Conservation (phyloP, 2,797 vertebrate genomes). For the Manis pentadactyla region DNA sequence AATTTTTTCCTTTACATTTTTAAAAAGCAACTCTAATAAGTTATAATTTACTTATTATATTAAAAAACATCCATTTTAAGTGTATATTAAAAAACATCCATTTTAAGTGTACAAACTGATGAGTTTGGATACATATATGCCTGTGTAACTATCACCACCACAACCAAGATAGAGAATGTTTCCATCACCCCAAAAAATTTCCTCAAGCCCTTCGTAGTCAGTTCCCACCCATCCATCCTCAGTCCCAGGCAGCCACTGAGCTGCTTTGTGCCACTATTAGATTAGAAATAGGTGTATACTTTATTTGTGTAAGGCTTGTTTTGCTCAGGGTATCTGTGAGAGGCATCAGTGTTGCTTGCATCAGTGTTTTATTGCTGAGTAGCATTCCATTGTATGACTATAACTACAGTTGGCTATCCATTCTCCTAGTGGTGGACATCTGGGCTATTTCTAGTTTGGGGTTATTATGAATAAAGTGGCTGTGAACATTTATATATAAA, state of each 20-base stretch:
- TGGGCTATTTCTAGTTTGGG: constrained; percentile 15
- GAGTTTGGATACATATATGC: neutral
- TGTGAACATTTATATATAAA: constrained; percentile 43
- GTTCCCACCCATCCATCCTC: neutral
- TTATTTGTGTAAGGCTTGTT: neutral
- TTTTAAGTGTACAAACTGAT: neutral
- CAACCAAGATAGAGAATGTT: neutral
- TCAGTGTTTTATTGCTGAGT: neutral
- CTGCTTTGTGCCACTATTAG: neutral
- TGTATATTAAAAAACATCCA: neutral
- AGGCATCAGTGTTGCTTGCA: neutral
- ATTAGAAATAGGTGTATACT: neutral
- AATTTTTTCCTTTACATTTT: neutral
- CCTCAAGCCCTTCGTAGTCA: neutral
- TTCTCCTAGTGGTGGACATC: neutral
- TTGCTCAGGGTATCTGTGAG: neutral
- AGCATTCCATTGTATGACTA: neutral
- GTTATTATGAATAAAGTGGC: constrained; percentile 49
- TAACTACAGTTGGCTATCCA: neutral
- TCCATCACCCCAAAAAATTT: neutral
- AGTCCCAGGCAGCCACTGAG: neutral
- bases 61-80: too few relatives aligned
- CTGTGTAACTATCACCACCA: neutral
- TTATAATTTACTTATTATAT: neutral
- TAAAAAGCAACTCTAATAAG: neutral